phyloP scores from a whole-genome alignment of 1,140 invertebrate species.

The Oreohelix idahoensis region DNA sequence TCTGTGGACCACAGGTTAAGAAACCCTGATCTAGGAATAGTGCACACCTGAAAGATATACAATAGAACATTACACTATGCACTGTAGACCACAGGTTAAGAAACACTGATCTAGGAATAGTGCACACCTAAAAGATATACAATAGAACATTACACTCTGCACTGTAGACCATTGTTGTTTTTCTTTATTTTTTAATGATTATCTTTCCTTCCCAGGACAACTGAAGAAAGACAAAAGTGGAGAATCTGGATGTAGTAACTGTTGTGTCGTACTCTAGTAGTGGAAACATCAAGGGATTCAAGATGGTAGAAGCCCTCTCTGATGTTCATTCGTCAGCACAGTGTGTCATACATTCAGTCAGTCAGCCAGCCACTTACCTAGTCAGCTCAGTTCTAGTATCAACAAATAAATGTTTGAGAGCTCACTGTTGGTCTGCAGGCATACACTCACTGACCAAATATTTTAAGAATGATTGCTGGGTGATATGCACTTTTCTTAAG shows the following conservation, averaged over 20 bases:
- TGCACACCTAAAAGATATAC: too few relatives aligned
- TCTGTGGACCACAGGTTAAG: too few relatives aligned
- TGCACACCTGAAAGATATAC: too few relatives aligned
- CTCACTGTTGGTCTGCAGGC: neutral
- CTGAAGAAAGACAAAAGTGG: slow-evolving; percentile 72
- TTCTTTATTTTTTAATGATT: too few relatives aligned
- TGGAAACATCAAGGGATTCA: neutral
- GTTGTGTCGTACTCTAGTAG: slow-evolving; percentile 68
- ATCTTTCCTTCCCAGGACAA: slow-evolving; percentile 60
- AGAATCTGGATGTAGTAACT: slow-evolving; percentile 69
- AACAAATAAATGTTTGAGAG: neutral
- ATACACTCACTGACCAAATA: neutral
- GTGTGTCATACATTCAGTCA: neutral
- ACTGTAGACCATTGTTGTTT: too few relatives aligned
- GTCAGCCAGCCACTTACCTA: neutral
- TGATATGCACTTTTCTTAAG: neutral
- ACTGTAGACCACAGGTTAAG: too few relatives aligned
- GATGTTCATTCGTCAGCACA: neutral
- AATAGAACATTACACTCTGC: too few relatives aligned
- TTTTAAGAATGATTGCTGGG: neutral
- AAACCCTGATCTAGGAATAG: too few relatives aligned
- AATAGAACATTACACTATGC: too few relatives aligned
- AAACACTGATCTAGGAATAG: too few relatives aligned
- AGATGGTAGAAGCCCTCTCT: neutral
- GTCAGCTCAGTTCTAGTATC: neutral